These are phyloP conservation scores for Eutolmus rufibarbis DNA, from an alignment of 2,888 invertebrate species.

Conservation along the genomic window DNA sequence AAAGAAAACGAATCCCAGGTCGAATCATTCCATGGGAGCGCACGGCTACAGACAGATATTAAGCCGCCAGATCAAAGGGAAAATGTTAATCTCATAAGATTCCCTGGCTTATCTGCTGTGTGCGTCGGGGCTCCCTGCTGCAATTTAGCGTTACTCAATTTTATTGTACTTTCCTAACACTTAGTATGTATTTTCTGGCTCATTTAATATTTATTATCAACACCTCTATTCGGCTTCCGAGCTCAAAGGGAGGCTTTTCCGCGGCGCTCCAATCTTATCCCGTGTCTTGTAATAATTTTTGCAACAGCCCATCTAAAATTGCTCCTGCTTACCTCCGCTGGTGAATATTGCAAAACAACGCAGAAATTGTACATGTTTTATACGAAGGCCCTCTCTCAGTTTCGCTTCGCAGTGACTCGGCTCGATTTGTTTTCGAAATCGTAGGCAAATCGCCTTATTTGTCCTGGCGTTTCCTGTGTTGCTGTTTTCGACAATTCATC, in stretches of 20 bases:
- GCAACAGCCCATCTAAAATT: not conserved
- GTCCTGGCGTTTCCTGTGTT: not conserved
- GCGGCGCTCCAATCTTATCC: not conserved
- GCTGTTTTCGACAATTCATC: not conserved
- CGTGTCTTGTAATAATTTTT: not conserved
- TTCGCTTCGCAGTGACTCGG: not conserved
- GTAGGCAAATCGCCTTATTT: not conserved
- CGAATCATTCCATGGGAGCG: constrained; percentile 21
- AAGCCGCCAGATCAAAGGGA: constrained; percentile 45
- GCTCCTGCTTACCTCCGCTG: not conserved
- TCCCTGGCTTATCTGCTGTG: constrained; percentile 23
- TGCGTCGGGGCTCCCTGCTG: not conserved
- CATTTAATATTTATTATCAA: constrained; percentile 37
- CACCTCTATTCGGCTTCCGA: not conserved
- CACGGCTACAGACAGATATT: constrained; percentile 21
- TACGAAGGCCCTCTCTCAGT: not conserved
- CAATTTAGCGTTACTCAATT: constrained; percentile 34
- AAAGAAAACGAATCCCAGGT: constrained; percentile 45
- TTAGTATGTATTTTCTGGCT: constrained; percentile 17
- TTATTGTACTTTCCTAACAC: constrained; percentile 20
- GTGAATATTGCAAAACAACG: not conserved
- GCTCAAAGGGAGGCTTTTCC: not conserved
- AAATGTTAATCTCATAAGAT: constrained; percentile 46
- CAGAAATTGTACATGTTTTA: not conserved
- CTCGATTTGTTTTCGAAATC: not conserved